Base-by-base conservation (phyloP, 1,140 invertebrate species). In the Uloborus diversus region DNA sequence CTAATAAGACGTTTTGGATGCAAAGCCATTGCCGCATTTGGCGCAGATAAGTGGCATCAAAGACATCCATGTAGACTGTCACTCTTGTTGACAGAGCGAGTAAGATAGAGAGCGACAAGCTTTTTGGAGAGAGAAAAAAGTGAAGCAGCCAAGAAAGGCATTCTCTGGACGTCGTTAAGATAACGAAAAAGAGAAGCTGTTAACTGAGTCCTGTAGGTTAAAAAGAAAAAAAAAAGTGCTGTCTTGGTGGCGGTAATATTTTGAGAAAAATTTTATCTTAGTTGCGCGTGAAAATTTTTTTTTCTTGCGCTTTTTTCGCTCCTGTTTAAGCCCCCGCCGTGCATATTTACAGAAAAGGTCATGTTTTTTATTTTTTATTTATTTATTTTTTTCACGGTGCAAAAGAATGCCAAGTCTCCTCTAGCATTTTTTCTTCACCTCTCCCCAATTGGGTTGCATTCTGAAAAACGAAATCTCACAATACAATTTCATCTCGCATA, bases 1-100 rank as follows among this genome's bases (percentile, higher is more conserved):
- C 59, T 75, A 75, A 75, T 75, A 75, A 75, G 71, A 75, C 71
- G 64, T 64, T 75, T 75, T 64, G 71, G 35, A 75, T 75, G 70
- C 70, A 47, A 61, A 64, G 25, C 71, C 59, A 62, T 75, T 64
- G 53, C 57, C 32, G 59, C 61, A 59, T 75, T 75, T 75, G 64
- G 59, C 47, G 51, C 3, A 13, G 61, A 75, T 75, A 75, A 75
- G 56, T 42, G 28, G 25, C 71, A 51, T 75, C 71, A 75, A 47
- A 64, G 71, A 42, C 57, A 42, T 42, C 57, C 71, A 30, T 75
- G 71, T 75, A 20, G 37, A 75, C 17, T 75, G 71, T 75, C 71
- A 75, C 47, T 53, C 42, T 32, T 37, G 42, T 61, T 75, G 71
- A 75, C 71, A 75, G 71, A 64, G 71, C 71, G 59, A 59, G 64